Percentiles rank a stretch among this genome's conserved stretches.
These are phyloP conservation scores for Nomada hirtipes DNA, from an alignment of 2,888 invertebrate genomes.

Conservation along the genomic window DNA sequence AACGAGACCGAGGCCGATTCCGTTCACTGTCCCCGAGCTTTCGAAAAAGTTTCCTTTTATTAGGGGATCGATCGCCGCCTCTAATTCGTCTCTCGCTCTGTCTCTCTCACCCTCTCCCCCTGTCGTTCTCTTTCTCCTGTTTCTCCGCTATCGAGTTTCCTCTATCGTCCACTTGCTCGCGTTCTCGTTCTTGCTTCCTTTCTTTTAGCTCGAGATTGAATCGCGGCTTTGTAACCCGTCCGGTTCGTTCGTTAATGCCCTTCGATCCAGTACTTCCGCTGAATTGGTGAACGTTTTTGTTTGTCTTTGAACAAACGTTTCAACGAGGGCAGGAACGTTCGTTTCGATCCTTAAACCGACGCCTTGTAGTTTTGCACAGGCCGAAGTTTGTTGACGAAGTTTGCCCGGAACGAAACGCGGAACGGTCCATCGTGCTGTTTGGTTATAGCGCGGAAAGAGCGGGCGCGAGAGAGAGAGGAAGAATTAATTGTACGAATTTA, in stretches of 20 bases:
- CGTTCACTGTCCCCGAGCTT: slow-evolving; percentile 40
- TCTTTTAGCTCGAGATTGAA: slow-evolving; percentile 10
- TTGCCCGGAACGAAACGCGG: not conserved
- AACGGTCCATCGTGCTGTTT: not conserved
- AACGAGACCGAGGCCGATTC: slow-evolving; percentile 34
- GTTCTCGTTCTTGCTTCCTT: not conserved
- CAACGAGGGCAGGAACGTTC: not conserved
- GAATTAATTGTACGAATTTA: slow-evolving; percentile 19
- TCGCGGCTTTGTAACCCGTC: slow-evolving; percentile 30
- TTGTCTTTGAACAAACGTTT: slow-evolving; percentile 22
- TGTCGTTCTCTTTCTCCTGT: not conserved
- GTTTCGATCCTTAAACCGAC: slow-evolving; percentile 16
- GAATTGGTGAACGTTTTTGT: slow-evolving; percentile 27
- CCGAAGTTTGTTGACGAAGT: slow-evolving; percentile 3
- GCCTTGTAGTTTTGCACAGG: slow-evolving; percentile 1
- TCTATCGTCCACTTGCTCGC: not conserved
- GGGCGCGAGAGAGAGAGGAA: not conserved
- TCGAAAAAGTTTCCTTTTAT: slow-evolving; percentile 49
- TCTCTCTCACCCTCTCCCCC: not conserved
- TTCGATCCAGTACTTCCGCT: slow-evolving; percentile 23
- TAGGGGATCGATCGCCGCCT: slow-evolving; percentile 2
- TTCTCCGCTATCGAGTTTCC: not conserved
- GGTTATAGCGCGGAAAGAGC: too few species aligned
- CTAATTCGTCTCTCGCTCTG: not conserved
- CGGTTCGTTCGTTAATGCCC: slow-evolving; percentile 41